Base-by-base conservation (phyloP, 2,888 invertebrate genomes). In the Galerucella pusilla region DNA sequence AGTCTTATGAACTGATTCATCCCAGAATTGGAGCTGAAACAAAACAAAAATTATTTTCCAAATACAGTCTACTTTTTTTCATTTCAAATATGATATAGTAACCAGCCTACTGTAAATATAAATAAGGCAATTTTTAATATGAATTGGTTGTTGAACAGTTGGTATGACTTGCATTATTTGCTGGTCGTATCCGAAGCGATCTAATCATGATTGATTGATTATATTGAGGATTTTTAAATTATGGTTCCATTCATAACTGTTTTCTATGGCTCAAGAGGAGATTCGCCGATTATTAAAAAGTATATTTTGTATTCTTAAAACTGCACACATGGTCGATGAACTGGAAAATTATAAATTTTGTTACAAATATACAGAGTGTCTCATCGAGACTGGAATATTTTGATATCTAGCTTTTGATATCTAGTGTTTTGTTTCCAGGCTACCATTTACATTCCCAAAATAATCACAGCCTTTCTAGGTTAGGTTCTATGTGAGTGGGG, bases 331-430 rank as follows among this genome's bases (percentile, higher is more conserved):
- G 64, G 16, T 65, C 46, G 45, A 46, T 46, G 46, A 16, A 65
- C 16, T 11, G 5, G 63, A 46, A 65, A 65, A 79, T 42, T 69
- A 77, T 83, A 82, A 84, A 83, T 83, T 84, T 83, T 82, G 71
- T 65, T 60, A 63, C 76, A 71, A 65, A 75, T 68, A 77, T 42
- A 42, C 35, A 42, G 35, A 42, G 35, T 7, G 49, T 49, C 49
- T 49, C 14, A 49, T 1, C 12, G 35, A 42, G 35, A 42, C 7
- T 9, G 35, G 7, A 42, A 42, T 9, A 42, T 42, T 9, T 42
- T 42, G 7, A 35, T 6, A 3, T 28, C 28, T 28, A 28, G 28
- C n/a, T 42, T 9, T 42, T 42, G 7, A 35, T 6, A 3, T 28
- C 28, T 28, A 28, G 28, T 28, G 4, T 28, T 28, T 28, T 28